Evolutionary conservation across 2,113 vertebrate species (phyloP), one percentile per base, ranked within the genome.

Genomic region (Stomatorhinus ivindoensis): DNA sequence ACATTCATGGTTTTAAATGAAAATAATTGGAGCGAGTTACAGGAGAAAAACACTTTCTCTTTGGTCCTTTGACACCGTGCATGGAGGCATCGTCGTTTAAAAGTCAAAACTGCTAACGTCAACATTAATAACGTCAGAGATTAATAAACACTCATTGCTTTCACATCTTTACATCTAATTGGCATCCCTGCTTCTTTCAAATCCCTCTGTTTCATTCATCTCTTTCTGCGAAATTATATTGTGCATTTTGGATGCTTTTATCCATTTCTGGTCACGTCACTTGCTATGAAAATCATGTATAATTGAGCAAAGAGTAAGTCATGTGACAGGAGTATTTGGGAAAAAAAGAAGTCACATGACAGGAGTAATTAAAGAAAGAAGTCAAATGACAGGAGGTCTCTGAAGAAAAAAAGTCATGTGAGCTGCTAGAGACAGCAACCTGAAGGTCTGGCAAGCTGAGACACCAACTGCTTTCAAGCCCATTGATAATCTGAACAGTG

Each of bases 1-100:
- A 93, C 92, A 92, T 92, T 91, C 92, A 92, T 83, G 48, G 80
- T 90, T 61, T 65, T 58, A 89, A 76, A 89, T 76, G 76, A 90
- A 88, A 87, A 91, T 86, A 84, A 84, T 42, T 83, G 13, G 24
- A 82, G 65, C 2, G 31, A 69, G 47, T 31, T 86, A 88, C 31
- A 65, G 69, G 88, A 80, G 90, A 85, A 91, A 88, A 89, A 88
- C 83, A 88, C 47, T 86, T 86, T 88, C 17, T 48, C 46, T 89
- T 87, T 90, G 87, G 89, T 89, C 86, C 80, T 86, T 89, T 89
- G 89, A 88, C 53, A 42, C 44, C 7, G 11, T 8, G 53, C 35
- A 0, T 5, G 31, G 27, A 76, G 69, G 69, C 39, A 35, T 42
- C 73, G 31, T 35, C 35, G 73, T 80, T 35, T 19, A 39, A 80